Evolutionary conservation across 2,113 vertebrate species (phyloP), one percentile per base, ranked within the genome.

Genomic region (Mola mola): DNA sequence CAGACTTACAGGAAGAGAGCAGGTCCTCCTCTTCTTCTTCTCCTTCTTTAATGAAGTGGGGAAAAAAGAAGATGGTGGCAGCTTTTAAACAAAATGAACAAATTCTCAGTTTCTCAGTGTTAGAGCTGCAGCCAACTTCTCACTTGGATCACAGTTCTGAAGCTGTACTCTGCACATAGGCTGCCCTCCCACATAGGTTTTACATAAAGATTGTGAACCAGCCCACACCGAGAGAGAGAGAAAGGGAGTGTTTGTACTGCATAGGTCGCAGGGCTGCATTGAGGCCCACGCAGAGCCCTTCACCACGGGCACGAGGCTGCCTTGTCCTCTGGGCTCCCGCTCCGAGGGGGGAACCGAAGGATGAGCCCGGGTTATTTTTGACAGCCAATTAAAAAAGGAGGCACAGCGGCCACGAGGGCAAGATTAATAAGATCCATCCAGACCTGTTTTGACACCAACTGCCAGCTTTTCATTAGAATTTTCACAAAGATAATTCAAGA

Each of bases 151-250:
- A 64, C 66, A 74, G 68, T 67, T 46, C 56, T 69, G 62, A 47
- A 61, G 67, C 70, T 2, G 25, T 17, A 17, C 68, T 78, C 48
- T 25, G 72, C 71, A 63, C n/a, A 33, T 24, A 31, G 41, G 75
- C 75, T 66, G 49, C 43, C 70, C 85, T 85, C 87, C 88, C 75
- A 90, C 90, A 73, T 36, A 68, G 47, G 19, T 55, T 90, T 88
- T 89, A 88, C 87, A 88, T 91, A 87, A 88, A 89, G 78, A 78
- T 57, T 51, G 60, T 61, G 12, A 63, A 68, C 17, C 66, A 66
- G 66, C 90, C 90, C 80, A 88, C 87, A 75, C 83, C 25, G 10
- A 12, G 42, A 36, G 38, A 5, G 47, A 47, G 52, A 42, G 52
- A 36, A 24, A 24, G 47, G 28, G 34, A 31, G 22, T 2, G 29